These are phyloP conservation scores for Grus americana DNA, from an alignment of 2,113 vertebrate species.

Conservation along the genomic window DNA sequence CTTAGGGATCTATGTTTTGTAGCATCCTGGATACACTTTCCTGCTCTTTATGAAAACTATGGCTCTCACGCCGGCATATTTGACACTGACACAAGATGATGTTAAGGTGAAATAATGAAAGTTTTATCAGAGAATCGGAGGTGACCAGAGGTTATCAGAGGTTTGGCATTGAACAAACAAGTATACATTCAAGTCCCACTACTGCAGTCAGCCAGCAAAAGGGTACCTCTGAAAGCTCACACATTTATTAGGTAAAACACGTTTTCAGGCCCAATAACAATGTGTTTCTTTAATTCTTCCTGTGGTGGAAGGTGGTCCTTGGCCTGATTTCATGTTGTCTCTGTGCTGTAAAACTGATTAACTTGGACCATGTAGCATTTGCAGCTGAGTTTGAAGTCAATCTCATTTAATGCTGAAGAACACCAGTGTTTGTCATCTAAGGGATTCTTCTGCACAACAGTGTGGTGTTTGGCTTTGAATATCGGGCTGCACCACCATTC, in stretches of 20 bases:
- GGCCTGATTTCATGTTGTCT: background rate
- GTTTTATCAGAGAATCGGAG: background rate
- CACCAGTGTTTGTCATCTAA: background rate
- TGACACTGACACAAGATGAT: background rate
- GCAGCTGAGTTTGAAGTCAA: background rate
- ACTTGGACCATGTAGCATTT: background rate
- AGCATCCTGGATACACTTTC: background rate
- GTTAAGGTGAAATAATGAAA: background rate
- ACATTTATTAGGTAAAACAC: background rate
- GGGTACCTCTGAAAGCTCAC: background rate
- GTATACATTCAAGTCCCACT: background rate
- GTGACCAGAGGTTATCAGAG: background rate
- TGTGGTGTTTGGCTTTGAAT: background rate
- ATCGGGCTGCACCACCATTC: background rate
- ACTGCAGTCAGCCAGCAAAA: background rate
- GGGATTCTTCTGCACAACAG: background rate
- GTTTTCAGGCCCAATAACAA: background rate
- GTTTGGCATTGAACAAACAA: background rate
- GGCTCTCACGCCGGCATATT: background rate
- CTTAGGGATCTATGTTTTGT: background rate
- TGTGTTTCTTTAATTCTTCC: background rate
- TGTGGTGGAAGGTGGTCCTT: background rate
- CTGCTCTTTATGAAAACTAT: background rate
- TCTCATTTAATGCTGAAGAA: background rate
- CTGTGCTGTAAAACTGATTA: background rate